These are phyloP conservation scores for Hyphantria cunea DNA, from an alignment of 1,140 invertebrate species.

Conservation along the genomic window DNA sequence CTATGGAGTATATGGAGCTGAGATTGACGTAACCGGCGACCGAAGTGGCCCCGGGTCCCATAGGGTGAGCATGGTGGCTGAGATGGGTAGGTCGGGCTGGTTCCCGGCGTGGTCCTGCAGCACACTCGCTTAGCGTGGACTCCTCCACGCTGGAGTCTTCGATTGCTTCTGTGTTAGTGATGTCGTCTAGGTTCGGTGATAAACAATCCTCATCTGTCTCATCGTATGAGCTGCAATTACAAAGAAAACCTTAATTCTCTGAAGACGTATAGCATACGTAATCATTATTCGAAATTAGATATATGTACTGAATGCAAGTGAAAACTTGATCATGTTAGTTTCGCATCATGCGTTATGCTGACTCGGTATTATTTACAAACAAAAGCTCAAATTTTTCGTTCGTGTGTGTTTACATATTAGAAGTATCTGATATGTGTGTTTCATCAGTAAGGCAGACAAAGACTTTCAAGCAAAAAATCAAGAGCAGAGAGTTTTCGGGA, in stretches of 20 bases:
- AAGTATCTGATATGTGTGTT: conserved; percentile 51
- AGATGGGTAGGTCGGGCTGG: conserved; percentile 21
- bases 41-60: conserved; percentile 27
- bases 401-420: conserved; percentile 58
- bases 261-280: conserved; percentile 4
- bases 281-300: conserved; percentile 7
- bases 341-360: conserved; percentile 69
- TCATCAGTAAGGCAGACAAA: conserved; percentile 80
- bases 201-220: conserved; percentile 85
- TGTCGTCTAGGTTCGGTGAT: conserved; percentile 84
- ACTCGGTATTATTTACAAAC: conserved; percentile 70
- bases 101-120: conserved; percentile 34
- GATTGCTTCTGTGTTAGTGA: conserved; percentile 77
- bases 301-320: conserved; percentile 80
- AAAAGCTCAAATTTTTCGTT: conserved; percentile 53
- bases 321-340: conserved; percentile 65
- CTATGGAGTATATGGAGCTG: conserved; percentile 75
- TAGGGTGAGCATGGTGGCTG: conserved; percentile 11
- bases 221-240: conserved; percentile 84
- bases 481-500: conserved; percentile 30
- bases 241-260: background rate
- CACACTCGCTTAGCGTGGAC: conserved; percentile 60
- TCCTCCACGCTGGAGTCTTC: conserved; percentile 78
- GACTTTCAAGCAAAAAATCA: conserved; percentile 46
- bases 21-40: conserved; percentile 71